These are phyloP conservation scores for Manis javanica DNA, from an alignment of 2,797 vertebrate species.

Conservation along the genomic window DNA sequence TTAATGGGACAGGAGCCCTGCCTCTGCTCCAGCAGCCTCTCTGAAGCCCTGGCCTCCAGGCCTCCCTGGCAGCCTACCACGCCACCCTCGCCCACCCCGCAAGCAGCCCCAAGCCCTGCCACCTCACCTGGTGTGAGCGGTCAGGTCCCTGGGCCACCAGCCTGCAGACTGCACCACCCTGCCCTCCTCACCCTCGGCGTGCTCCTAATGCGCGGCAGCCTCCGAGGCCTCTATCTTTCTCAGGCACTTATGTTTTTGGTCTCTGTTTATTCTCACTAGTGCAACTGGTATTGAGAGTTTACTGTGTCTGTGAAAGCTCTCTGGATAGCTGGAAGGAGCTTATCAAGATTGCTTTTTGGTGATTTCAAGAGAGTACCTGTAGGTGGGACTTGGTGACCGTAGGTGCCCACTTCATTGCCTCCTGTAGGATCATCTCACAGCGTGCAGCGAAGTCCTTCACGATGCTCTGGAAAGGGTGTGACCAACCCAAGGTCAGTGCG, in stretches of 20 bases:
- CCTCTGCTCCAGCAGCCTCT: neutral
- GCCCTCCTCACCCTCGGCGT: neutral
- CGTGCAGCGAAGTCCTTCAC: conserved; percentile 99
- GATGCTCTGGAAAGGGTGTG: conserved; percentile 90
- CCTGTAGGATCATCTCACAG: conserved; percentile 98
- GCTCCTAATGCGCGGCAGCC: neutral
- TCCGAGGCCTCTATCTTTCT: neutral
- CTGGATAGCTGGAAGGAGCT: neutral
- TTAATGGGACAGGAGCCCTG: neutral
- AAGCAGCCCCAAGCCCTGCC: neutral
- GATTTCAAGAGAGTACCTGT: conserved; percentile 88
- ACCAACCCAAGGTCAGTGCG: neutral
- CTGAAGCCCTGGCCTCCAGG: neutral
- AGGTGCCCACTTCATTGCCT: conserved; percentile 99
- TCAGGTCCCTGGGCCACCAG: neutral
- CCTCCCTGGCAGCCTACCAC: neutral
- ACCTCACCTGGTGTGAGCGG: neutral
- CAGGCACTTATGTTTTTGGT: neutral
- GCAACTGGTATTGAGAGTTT: neutral
- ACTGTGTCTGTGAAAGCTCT: neutral
- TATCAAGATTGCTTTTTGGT: neutral
- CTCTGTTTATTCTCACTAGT: neutral
- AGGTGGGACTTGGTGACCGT: conserved; percentile 99
- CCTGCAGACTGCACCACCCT: neutral
- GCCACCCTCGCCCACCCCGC: neutral